These are phyloP conservation scores for Theretra japonica DNA, from an alignment of 2,888 invertebrate species.

Conservation along the genomic window DNA sequence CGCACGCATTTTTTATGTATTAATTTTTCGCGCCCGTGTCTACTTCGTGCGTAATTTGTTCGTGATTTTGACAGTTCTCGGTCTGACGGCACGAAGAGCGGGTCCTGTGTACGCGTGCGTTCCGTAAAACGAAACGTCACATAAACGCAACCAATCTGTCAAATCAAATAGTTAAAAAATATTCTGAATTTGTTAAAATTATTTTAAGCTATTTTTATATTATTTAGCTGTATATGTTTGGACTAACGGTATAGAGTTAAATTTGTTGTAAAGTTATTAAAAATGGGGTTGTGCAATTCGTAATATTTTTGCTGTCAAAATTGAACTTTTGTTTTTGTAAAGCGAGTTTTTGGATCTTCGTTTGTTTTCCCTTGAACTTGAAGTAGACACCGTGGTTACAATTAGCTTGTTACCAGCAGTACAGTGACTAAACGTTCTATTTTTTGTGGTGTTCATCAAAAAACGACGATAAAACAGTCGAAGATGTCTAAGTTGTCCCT, in stretches of 20 bases:
- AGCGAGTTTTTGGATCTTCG: slow-evolving; percentile 52
- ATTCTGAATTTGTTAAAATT: slow-evolving; percentile 25
- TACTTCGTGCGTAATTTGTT: slow-evolving; percentile 60
- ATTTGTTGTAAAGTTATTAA: slow-evolving; percentile 34
- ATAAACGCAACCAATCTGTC: slow-evolving; percentile 49
- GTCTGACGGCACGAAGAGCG: slow-evolving; percentile 64
- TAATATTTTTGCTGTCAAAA: slow-evolving; percentile 56
- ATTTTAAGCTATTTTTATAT: neutral
- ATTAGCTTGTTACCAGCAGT: slow-evolving; percentile 57
- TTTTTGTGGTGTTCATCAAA: slow-evolving; percentile 60
- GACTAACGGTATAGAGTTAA: neutral
- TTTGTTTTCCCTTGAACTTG: slow-evolving; percentile 64
- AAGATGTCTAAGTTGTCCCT: slow-evolving; percentile 81
- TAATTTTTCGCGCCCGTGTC: slow-evolving; percentile 54
- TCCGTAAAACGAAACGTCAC: slow-evolving; percentile 70
- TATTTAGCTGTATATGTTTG: neutral
- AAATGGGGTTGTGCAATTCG: slow-evolving; percentile 63
- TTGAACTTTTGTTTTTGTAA: slow-evolving; percentile 64
- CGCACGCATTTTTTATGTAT: neutral
- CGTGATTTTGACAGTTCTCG: slow-evolving; percentile 69
- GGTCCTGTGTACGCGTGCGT: slow-evolving; percentile 49
- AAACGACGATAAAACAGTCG: slow-evolving; percentile 46
- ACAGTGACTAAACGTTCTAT: slow-evolving; percentile 60
- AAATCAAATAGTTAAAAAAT: slow-evolving; percentile 32
- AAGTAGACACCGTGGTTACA: slow-evolving; percentile 47